Base-by-base conservation (phyloP, 1,140 invertebrate genomes). In the Rhopalosiphum maidis region DNA sequence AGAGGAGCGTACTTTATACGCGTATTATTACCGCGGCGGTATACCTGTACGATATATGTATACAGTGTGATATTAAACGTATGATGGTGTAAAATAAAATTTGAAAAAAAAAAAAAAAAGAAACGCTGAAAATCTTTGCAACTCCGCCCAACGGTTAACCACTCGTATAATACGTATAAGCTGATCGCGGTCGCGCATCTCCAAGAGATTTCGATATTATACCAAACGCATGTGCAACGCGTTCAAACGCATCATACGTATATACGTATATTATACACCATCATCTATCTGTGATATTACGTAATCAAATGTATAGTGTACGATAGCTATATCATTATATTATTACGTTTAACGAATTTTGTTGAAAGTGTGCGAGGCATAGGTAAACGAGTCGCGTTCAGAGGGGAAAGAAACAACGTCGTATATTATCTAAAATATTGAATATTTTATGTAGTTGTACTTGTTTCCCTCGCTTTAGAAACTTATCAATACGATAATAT, bases 131-230 rank as follows among this genome's bases (percentile, higher is more conserved):
- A 86, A 86, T n/a, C 85, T 77, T 25, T 86, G 48, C 85, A n/a
- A 46, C 85, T 46, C 85, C 85, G 43, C 85, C 85, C 85, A 86
- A 86, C 85, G 85, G 48, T 86, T 86, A 86, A 48, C 85, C 15
- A 41, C 15, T 18, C 48, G 48, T 51, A 51, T 51, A 46, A 7
- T 11, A 2, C 25, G 41, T 85, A 25, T 86, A 46, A 43, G 4
- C 41, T 15, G 23, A 86, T 46, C 85, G 85, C 85, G 85, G 85
- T 41, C 37, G 43, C 37, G 43, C 37, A 86, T 25, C 37, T 86
- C 43, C 23, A 25, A 86, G 85, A 11, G 23, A 46, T 86, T 86
- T 86, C 85, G 25, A 46, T 86, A 43, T 18, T n/a, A n/a, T n/a
- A n/a, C 35, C 8, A 22, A 2, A 25, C 37, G 82, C 60, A n/a